Base-by-base conservation (phyloP, 1,140 invertebrate genomes). In the Scaptomyza hsui region DNA sequence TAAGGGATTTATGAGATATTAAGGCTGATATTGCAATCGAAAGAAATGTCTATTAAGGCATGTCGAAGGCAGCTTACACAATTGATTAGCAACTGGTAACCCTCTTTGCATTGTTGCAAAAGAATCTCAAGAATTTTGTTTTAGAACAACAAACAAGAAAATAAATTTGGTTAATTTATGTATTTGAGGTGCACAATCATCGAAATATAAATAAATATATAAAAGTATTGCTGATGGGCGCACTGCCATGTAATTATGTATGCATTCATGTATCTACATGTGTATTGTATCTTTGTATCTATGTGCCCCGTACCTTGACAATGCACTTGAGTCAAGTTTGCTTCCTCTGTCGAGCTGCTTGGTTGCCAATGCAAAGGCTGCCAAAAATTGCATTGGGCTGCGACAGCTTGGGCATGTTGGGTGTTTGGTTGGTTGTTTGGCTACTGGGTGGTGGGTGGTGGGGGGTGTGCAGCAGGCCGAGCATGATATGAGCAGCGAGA, bases 321-420 rank as follows among this genome's bases (percentile, higher is more conserved):
- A 81, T 85, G 80, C 81, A 85, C 80, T 85, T 85, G 80, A 85
- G 73, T 85, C 80, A 85, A 86, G 80, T 85, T 79, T 86, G 81
- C 77, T 85, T 85, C 80, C 81, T 85, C 64, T 76, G 62, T 49
- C 29, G 48, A 65, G 74, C 63, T 57, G 70, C 79, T 70, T 72
- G 18, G 68, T 42, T 59, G 76, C 69, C 75, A 65, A 74, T 74
- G 78, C 75, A 75, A 59, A 49, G 70, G 56, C 42, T 53, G 80
- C 80, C 80, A 85, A 85, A 82, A 72, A 42, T 55, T 65, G 53
- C 65, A 69, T 60, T 55, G 52, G 41, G 52, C 26, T 29, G 26
- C 51, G 37, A 41, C 51, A 55, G 51, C 21, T 24, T 24, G 18
- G 35, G 35, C 67, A 39, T 9, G 68, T 9, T 13, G 2, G 18